Conservation (phyloP, 2,113 vertebrate genomes). For the Taxidea taxus region DNA sequence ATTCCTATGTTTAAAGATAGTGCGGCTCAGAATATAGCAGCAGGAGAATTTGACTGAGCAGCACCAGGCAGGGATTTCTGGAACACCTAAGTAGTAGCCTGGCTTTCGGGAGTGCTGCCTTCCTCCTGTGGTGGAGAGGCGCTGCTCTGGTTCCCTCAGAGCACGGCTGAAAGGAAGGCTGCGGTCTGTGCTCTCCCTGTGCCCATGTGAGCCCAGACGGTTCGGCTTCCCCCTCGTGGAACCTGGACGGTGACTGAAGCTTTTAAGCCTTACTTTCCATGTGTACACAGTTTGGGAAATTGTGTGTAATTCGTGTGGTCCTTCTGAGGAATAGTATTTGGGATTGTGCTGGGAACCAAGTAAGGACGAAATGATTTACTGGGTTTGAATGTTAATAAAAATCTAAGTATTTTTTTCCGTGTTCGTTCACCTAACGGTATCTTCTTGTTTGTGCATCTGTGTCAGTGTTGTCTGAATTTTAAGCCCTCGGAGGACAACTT, state of each 20-base stretch:
- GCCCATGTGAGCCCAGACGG: rapidly evolving
- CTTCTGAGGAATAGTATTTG: neutral
- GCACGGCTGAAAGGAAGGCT: neutral
- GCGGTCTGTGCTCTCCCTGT: neutral
- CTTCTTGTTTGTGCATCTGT: neutral
- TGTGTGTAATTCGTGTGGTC: neutral
- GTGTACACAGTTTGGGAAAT: neutral
- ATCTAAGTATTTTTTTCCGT: neutral
- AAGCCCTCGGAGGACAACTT: neutral
- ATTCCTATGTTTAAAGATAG: neutral
- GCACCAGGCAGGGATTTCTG: neutral
- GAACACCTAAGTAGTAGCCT: neutral
- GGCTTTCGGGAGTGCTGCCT: neutral
- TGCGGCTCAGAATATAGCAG: neutral
- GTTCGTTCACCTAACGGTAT: neutral
- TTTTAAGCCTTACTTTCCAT: neutral
- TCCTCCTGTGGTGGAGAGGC: neutral
- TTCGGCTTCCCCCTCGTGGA: rapidly evolving
- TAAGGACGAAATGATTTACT: neutral
- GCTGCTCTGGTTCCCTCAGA: neutral
- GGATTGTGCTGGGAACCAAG: neutral
- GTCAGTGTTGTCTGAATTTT: neutral
- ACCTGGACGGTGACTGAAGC: neutral
- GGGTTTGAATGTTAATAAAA: neutral
- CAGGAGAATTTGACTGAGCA: neutral